Conservation (phyloP, 2,797 vertebrate species). For the Sylvilagus floridanus region DNA sequence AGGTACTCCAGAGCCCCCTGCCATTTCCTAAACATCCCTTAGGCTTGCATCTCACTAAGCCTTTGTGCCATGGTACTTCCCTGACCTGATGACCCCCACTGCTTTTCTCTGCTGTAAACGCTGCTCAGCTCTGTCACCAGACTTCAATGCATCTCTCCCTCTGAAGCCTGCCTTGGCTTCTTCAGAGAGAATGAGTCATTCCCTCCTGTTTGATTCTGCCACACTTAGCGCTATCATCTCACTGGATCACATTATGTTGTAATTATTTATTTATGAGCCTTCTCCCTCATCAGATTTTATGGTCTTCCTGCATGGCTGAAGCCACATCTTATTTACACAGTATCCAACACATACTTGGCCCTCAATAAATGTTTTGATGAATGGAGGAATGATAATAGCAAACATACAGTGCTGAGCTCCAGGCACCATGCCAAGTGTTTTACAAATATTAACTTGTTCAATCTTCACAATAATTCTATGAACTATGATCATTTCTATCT, state of each 20-base stretch:
- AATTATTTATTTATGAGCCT: constrained; percentile 50
- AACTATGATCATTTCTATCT: constrained; percentile 50
- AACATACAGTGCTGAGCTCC: constrained; percentile 43
- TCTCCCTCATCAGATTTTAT: constrained; percentile 36
- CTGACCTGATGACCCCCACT: not conserved
- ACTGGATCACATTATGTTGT: constrained; percentile 22
- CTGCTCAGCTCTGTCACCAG: not conserved
- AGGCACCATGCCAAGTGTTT: constrained; percentile 65
- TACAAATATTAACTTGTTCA: constrained; percentile 58
- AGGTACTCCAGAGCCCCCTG: not conserved
- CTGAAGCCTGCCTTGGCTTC: constrained; percentile 19
- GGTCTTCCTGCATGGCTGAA: constrained; percentile 31
- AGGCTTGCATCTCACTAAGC: not conserved
- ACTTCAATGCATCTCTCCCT: not conserved
- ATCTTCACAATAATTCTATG: constrained; percentile 56
- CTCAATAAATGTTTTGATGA: constrained; percentile 60
- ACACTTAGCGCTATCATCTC: not conserved
- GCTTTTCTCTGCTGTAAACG: constrained; percentile 46
- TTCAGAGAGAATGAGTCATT: constrained; percentile 46
- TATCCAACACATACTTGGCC: not conserved
- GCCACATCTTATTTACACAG: constrained; percentile 56
- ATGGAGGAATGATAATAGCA: constrained; percentile 51
- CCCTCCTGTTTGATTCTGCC: not conserved
- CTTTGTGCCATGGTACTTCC: not conserved
- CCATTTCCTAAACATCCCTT: not conserved